Base-by-base conservation (phyloP, 2,113 vertebrate species). In the Bubo blakistoni region DNA sequence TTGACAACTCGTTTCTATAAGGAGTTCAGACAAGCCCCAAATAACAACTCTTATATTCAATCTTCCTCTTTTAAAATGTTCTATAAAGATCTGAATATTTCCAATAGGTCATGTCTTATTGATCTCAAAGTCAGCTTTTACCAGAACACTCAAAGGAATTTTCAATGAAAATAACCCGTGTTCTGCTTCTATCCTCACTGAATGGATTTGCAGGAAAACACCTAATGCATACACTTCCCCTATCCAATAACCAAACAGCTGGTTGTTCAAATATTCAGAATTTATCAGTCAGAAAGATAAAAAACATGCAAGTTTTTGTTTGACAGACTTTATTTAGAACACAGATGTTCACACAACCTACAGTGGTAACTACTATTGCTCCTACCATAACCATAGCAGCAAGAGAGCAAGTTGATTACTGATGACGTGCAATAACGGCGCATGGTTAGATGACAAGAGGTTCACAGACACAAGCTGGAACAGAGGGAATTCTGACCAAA, bases 341-440 rank as follows among this genome's bases (percentile, higher is more conserved):
- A 52, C 5, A 24, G 59, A 55, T 4, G 16, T 5, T 14, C 14
- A 47, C 24, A 74, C 25, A 83, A 13, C 34, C 20, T 52, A 21
- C 7, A 77, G 63, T 10, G 21, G 29, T 34, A 70, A 71, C 21
- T 38, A 27, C 47, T 25, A 32, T 4, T 47, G 55, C 25, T 84
- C 46, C 59, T 66, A 27, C 25, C 1, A 1, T 14, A 78, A 65
- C 25, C 1, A 1, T 11, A 78, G 61, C 40, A 86, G 16, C 36
- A 81, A 57, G 15, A 20, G 18, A 51, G 14, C 34, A 49, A 40
- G n/a, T 1, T 54, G 19, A 3, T 34, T 66, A 57, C 12, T 44
- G 42, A 34, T 15, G 11, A 69, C 15, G 10, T 1, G 13, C 6
- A 19, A 55, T 16, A 44, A 44, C 0, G 0, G 30, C 2, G 2